Evolutionary conservation across 2,888 invertebrate species (phyloP).

Genomic region (Neoscelio sp.): DNA sequence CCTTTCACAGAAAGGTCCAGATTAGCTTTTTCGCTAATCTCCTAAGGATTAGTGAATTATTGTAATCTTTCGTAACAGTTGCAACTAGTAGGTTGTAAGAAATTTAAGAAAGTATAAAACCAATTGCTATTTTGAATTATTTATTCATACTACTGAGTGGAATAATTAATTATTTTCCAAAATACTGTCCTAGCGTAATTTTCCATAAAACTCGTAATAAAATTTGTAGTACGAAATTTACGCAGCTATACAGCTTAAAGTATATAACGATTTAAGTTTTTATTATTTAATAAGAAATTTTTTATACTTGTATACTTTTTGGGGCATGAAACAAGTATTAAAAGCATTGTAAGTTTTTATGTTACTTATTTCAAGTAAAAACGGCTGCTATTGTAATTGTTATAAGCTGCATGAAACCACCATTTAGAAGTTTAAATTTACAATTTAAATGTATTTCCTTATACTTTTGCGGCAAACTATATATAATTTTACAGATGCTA

Average conservation of each 20-base stretch:
- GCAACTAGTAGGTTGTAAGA: too few relatives aligned
- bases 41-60: too few relatives aligned
- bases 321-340: conserved; percentile 17
- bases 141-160: too few relatives aligned
- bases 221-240: background rate
- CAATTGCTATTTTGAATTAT: too few relatives aligned
- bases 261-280: conserved; percentile 5
- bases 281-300: conserved; percentile 19
- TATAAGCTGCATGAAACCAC: background rate
- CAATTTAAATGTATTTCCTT: background rate
- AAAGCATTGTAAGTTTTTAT: conserved; percentile 21
- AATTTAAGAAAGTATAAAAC: too few relatives aligned
- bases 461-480: background rate
- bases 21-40: too few relatives aligned
- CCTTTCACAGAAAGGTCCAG: background rate
- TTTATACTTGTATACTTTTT: conserved; percentile 24
- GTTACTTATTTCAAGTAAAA: conserved; percentile 17
- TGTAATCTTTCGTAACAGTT: too few relatives aligned
- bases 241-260: background rate
- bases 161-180: too few relatives aligned
- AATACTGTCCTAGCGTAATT: too few relatives aligned
- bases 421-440: background rate
- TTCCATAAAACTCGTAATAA: too few relatives aligned
- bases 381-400: conserved; percentile 2
- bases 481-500: background rate